Evolutionary conservation across 1,140 invertebrate species (phyloP).

Genomic region (Alviniconcha marisindica): DNA sequence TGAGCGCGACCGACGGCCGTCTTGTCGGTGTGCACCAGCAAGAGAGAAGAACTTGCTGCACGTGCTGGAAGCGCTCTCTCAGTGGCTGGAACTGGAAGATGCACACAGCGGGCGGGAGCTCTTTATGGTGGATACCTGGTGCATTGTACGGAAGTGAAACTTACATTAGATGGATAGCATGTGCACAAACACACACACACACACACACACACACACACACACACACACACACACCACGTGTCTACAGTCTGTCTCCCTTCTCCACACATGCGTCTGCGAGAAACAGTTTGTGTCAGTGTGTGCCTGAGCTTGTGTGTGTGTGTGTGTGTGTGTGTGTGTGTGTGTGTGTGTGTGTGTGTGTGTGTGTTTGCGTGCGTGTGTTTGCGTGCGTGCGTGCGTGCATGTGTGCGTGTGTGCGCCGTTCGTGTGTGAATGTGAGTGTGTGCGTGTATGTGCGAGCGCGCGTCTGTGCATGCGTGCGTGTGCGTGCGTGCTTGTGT

Average conservation of each 20-base stretch:
- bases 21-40: too few relatives aligned
- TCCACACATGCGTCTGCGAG: background rate
- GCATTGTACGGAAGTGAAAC: too few relatives aligned
- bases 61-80: too few relatives aligned
- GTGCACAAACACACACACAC: constrained; percentile 12
- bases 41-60: too few relatives aligned
- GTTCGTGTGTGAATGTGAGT: too few relatives aligned
- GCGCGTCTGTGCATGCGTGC: background rate
- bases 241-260: background rate
- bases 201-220: constrained; percentile 25
- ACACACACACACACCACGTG: too few relatives aligned
- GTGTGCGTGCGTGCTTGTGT: background rate
- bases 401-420: background rate
- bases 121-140: too few relatives aligned
- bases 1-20: too few relatives aligned
- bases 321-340: background rate
- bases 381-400: background rate
- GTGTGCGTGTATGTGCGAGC: background rate
- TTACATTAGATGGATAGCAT: too few relatives aligned
- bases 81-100: too few relatives aligned
- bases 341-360: background rate
- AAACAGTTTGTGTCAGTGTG: background rate
- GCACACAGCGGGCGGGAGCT: too few relatives aligned
- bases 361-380: background rate
- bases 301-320: constrained; percentile 4